Percentiles rank a stretch among this genome's conserved stretches.
These are phyloP conservation scores for Rhamphomyia laevipes DNA, from an alignment of 2,888 invertebrate genomes.

Conservation along the genomic window DNA sequence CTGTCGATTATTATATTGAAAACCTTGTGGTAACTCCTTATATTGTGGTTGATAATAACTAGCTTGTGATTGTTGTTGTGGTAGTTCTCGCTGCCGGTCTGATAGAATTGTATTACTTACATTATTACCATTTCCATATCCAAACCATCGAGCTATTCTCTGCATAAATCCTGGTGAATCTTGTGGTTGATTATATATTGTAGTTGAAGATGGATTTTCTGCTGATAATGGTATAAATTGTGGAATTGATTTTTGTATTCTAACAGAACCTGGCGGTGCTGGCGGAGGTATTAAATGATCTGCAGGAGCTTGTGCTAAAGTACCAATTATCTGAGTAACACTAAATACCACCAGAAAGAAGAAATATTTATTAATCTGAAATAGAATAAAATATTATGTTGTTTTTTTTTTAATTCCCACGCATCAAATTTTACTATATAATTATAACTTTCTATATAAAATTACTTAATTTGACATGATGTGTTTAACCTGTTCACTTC, in stretches of 20 bases:
- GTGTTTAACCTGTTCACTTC: no score
- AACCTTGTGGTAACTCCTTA: conserved; percentile 13
- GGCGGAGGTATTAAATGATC: conserved; percentile 33
- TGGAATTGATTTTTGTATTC: neutral
- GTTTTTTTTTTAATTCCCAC: no score
- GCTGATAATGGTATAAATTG: neutral
- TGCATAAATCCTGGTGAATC: conserved; percentile 31
- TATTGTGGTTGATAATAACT: conserved; percentile 14
- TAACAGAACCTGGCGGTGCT: conserved; percentile 4
- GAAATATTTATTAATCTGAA: conserved; percentile 9
- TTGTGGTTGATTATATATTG: conserved; percentile 9
- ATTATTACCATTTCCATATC: conserved; percentile 22
- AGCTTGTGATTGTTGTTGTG: conserved; percentile 14
- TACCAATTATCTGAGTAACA: conserved; percentile 1
- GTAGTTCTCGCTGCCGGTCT: neutral
- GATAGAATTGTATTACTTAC: neutral
- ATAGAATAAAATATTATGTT: conserved; percentile 1
- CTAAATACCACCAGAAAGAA: neutral
- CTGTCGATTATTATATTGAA: conserved; percentile 23
- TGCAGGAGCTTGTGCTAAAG: conserved; percentile 19
- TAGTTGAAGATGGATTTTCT: conserved; percentile 7
- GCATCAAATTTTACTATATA: no score
- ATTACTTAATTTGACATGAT: no score
- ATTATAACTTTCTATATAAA: no score
- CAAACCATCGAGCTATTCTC: conserved; percentile 36